phyloP scores from a whole-genome alignment of 2,113 vertebrate species.

The Manacus vitellinus region DNA sequence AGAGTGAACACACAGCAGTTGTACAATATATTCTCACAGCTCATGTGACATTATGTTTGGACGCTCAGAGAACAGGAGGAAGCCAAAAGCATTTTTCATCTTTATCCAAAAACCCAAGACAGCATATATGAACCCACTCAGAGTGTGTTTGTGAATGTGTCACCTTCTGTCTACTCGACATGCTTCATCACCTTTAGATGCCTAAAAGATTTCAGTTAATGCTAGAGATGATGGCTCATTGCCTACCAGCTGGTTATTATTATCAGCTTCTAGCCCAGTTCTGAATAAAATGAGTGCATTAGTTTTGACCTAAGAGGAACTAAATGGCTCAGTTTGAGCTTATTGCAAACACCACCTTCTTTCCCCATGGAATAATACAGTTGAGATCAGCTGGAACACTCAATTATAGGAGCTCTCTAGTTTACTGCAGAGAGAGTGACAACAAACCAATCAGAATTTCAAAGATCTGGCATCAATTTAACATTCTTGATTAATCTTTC shows the following conservation, averaged over 20 bases:
- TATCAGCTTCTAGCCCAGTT: not conserved
- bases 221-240: not conserved
- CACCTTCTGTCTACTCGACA: not conserved
- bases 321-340: not conserved
- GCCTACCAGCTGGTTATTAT: not conserved
- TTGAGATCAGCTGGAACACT: not conserved
- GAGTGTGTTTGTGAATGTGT: not conserved
- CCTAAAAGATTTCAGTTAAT: not conserved
- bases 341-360: not conserved
- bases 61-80: not conserved
- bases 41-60: not conserved
- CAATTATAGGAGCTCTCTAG: not conserved
- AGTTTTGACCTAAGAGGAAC: not conserved
- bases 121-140: not conserved
- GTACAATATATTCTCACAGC: not conserved
- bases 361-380: not conserved
- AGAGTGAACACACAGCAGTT: not conserved
- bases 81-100: not conserved
- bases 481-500: not conserved
- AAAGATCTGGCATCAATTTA: not conserved
- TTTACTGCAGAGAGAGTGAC: not conserved
- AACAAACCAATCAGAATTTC: not conserved
- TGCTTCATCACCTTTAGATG: not conserved
- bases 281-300: not conserved
- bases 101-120: not conserved